A percentile compares a stretch with the other conserved stretches of the same genome.
These are phyloP conservation scores for Buathra laborator DNA, from an alignment of 2,888 invertebrate genomes.

Conservation along the genomic window DNA sequence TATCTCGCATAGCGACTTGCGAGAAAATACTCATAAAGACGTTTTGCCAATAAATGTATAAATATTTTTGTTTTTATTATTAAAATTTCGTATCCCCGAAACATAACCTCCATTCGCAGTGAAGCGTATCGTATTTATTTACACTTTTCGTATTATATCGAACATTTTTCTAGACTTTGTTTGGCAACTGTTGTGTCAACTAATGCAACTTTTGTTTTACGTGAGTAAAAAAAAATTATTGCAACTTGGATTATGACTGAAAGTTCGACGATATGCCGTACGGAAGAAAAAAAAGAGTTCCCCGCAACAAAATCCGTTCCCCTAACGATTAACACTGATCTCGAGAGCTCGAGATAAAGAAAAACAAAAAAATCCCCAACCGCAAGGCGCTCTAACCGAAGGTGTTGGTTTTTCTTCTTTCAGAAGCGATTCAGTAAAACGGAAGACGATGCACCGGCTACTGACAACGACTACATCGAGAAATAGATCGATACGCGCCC, in stretches of 20 bases:
- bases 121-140: too few relatives aligned
- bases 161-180: neutral
- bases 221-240: too few relatives aligned
- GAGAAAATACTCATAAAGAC: neutral
- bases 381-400: conserved; percentile 71
- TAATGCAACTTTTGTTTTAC: too few relatives aligned
- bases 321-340: conserved; percentile 59
- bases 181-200: neutral
- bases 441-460: conserved; percentile 75
- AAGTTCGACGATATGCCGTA: too few relatives aligned
- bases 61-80: neutral
- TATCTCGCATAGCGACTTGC: neutral
- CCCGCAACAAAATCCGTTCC: conserved; percentile 27
- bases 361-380: conserved; percentile 13
- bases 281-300: neutral
- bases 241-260: too few relatives aligned
- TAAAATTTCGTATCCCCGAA: too few relatives aligned
- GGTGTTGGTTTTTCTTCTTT: conserved; percentile 84
- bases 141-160: neutral
- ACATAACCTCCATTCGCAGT: too few relatives aligned
- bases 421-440: conserved; percentile 86
- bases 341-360: conserved; percentile 23
- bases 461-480: conserved; percentile 79
- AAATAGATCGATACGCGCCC: conserved; percentile 76
- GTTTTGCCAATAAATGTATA: neutral